Percentiles rank a stretch among this genome's conserved stretches.
Conservation (phyloP, 2,113 vertebrate species). For the Casuarius casuarius region DNA sequence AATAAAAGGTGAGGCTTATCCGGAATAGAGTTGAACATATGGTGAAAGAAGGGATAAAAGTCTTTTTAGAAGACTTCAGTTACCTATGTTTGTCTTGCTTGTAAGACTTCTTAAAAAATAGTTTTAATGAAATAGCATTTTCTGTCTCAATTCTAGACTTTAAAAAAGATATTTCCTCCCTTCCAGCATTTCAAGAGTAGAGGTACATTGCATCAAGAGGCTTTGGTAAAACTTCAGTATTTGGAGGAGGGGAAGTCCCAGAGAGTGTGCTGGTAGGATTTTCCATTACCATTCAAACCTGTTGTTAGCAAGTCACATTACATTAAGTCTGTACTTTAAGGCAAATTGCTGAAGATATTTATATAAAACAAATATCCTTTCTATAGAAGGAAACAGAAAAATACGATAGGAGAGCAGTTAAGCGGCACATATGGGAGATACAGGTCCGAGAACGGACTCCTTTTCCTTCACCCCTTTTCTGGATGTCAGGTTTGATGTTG, state of each 20-base stretch:
- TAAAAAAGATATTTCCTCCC: not conserved
- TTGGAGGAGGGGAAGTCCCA: not conserved
- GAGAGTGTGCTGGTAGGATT: not conserved
- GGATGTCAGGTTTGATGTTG: no score
- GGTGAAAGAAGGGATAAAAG: not conserved
- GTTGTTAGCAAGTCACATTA: not conserved
- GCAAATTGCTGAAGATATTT: not conserved
- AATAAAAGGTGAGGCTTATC: constrained; percentile 3
- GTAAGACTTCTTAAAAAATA: not conserved
- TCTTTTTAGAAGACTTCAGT: not conserved
- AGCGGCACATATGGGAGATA: not conserved
- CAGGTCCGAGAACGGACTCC: not conserved
- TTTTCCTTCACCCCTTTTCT: not conserved
- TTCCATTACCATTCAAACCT: not conserved
- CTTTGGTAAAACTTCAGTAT: not conserved
- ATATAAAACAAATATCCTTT: not conserved
- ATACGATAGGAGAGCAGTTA: not conserved
- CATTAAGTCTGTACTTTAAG: not conserved
- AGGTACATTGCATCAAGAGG: not conserved
- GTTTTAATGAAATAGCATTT: not conserved
- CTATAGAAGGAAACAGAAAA: not conserved
- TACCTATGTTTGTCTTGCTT: not conserved
- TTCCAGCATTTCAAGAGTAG: not conserved
- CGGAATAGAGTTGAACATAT: not conserved
- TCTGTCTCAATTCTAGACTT: not conserved